Evolutionary conservation across 2,888 invertebrate species (phyloP).

Genomic region (Pachliopta kotzebuea): DNA sequence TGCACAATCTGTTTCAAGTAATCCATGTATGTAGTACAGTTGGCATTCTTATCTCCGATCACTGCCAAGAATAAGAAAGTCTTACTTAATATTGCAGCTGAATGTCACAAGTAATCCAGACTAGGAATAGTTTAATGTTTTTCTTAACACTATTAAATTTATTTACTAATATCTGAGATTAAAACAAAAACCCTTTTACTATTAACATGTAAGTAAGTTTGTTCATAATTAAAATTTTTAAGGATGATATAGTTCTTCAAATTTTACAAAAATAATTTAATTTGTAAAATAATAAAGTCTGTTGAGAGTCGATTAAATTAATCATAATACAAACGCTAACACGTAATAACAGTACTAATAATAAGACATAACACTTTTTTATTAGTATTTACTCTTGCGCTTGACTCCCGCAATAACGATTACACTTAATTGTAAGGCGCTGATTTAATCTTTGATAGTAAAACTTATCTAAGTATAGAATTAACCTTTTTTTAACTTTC

Average conservation of each 20-base stretch:
- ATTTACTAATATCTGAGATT: no score
- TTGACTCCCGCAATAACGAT: no score
- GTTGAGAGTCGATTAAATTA: neutral
- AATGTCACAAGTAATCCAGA: slow-evolving; percentile 24
- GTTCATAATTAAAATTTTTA: no score
- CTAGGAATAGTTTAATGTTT: slow-evolving; percentile 1
- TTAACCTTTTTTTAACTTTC: no score
- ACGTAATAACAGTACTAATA: neutral
- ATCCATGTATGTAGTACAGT: slow-evolving; percentile 21
- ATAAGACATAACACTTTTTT: neutral
- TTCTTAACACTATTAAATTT: neutral
- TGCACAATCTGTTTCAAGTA: slow-evolving; percentile 23
- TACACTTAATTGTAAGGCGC: no score
- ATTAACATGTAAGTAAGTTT: no score
- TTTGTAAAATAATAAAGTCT: neutral
- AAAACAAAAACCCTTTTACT: no score
- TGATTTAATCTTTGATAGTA: no score
- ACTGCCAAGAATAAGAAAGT: slow-evolving; percentile 27
- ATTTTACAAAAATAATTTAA: neutral
- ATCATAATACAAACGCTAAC: slow-evolving; percentile 12
- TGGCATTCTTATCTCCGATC: slow-evolving; percentile 25
- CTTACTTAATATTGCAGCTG: slow-evolving; percentile 24
- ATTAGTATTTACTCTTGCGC: no score
- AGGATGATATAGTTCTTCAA: no score
- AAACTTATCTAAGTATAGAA: no score